These are phyloP conservation scores for Capricornis sumatraensis DNA, from an alignment of 2,113 vertebrate species.

Conservation along the genomic window DNA sequence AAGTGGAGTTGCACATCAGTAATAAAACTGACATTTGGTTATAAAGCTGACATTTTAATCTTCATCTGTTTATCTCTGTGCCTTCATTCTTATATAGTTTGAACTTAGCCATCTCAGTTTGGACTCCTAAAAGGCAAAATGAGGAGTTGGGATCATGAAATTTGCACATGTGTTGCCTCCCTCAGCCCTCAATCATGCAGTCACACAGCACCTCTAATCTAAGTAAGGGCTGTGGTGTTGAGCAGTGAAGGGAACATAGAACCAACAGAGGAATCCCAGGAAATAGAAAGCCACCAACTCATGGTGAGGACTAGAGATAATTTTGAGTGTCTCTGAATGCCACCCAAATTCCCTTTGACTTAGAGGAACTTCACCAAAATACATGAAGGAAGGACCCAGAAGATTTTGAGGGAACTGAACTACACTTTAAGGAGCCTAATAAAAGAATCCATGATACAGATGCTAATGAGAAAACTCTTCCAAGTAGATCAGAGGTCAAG, in stretches of 20 bases:
- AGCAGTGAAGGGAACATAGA: neutral
- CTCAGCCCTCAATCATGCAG: neutral
- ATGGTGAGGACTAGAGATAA: neutral
- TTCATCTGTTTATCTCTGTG: neutral
- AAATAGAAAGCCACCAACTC: neutral
- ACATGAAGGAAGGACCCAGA: neutral
- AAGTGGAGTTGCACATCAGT: neutral
- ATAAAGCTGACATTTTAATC: neutral
- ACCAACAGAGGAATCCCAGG: neutral
- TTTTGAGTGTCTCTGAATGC: neutral
- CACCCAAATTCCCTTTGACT: neutral
- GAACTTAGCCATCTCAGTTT: neutral
- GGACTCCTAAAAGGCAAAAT: neutral
- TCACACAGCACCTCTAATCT: neutral
- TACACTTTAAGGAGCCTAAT: neutral
- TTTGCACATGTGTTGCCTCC: neutral
- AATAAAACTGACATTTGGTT: neutral
- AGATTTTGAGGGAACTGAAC: constrained; percentile 11
- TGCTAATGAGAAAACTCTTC: neutral
- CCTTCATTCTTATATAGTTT: neutral
- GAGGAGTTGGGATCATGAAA: neutral
- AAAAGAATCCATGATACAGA: neutral
- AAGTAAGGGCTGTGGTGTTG: neutral
- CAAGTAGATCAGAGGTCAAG: neutral
- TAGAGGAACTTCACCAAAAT: constrained; percentile 13